These are phyloP conservation scores for Alligator mississippiensis DNA, from an alignment of 2,113 vertebrate genomes.

Conservation along the genomic window DNA sequence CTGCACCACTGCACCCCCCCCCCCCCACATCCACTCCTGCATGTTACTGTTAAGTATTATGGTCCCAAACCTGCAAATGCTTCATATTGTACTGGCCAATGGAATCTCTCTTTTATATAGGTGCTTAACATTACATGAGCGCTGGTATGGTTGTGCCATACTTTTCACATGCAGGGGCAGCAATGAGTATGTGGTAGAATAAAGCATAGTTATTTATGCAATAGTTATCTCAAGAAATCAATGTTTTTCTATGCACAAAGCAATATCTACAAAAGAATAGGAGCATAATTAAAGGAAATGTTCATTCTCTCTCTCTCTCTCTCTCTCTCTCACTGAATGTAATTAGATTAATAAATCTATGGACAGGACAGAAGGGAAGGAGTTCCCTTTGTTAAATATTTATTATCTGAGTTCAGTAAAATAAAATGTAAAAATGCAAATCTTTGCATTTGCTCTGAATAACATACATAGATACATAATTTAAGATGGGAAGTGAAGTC, in stretches of 20 bases:
- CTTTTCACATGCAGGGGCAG: not conserved
- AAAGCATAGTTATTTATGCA: not conserved
- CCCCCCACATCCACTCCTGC: too few species aligned
- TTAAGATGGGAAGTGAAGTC: conserved; percentile 23
- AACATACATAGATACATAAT: not conserved
- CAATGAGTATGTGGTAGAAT: not conserved
- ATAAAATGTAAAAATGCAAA: not conserved
- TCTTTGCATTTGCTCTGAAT: not conserved
- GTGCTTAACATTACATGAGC: too few species aligned
- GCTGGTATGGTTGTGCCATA: not conserved
- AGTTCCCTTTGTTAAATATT: not conserved
- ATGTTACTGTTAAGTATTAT: too few species aligned
- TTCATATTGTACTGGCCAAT: too few species aligned
- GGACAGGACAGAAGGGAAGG: not conserved
- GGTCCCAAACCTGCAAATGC: too few species aligned
- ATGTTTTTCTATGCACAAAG: too few species aligned
- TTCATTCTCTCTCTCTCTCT: not conserved
- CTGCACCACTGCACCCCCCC: too few species aligned
- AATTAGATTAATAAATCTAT: not conserved
- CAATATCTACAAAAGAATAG: accelerated
- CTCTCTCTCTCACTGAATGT: not conserved
- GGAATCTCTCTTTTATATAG: too few species aligned
- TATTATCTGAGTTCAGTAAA: not conserved
- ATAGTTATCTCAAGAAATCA: not conserved
- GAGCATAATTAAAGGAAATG: accelerated